These are phyloP conservation scores for Chrysochloris asiatica DNA, from an alignment of 2,113 vertebrate species.

Conservation along the genomic window DNA sequence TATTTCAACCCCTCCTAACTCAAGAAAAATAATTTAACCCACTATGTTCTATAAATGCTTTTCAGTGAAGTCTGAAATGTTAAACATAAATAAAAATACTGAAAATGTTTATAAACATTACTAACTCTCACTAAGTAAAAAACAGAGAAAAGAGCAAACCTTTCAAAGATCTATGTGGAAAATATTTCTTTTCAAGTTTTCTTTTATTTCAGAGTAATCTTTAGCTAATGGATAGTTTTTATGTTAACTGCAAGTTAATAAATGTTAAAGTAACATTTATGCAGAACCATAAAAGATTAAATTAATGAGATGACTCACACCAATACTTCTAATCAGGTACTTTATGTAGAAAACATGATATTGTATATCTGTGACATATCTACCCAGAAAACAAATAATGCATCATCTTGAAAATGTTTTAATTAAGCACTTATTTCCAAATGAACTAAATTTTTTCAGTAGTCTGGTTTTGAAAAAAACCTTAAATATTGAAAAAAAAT, in stretches of 20 bases:
- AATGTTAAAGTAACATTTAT: background rate
- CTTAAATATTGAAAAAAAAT: background rate
- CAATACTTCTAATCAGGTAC: background rate
- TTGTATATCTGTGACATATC: background rate
- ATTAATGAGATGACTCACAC: background rate
- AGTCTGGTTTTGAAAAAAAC: background rate
- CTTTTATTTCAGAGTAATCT: no score
- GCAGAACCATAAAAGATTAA: background rate
- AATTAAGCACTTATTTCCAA: constrained; percentile 45
- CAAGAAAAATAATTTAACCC: background rate
- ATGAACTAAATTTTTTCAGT: constrained; percentile 40
- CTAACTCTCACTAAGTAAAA: background rate
- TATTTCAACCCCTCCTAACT: background rate
- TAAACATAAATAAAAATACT: constrained; percentile 6
- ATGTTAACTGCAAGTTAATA: constrained; percentile 13
- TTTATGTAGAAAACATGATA: background rate
- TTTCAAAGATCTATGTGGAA: constrained; percentile 5
- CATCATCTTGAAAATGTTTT: constrained; percentile 25
- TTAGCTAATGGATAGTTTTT: background rate
- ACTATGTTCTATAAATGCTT: background rate
- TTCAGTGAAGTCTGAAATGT: background rate
- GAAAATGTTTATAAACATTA: constrained; percentile 41
- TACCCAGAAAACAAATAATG: constrained; percentile 52
- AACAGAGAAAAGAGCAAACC: constrained; percentile 10
- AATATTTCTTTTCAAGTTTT: no score